Percentiles rank a stretch among this genome's conserved stretches.
These are phyloP conservation scores for Aricia agestis DNA, from an alignment of 1,140 invertebrate species.

Conservation along the genomic window DNA sequence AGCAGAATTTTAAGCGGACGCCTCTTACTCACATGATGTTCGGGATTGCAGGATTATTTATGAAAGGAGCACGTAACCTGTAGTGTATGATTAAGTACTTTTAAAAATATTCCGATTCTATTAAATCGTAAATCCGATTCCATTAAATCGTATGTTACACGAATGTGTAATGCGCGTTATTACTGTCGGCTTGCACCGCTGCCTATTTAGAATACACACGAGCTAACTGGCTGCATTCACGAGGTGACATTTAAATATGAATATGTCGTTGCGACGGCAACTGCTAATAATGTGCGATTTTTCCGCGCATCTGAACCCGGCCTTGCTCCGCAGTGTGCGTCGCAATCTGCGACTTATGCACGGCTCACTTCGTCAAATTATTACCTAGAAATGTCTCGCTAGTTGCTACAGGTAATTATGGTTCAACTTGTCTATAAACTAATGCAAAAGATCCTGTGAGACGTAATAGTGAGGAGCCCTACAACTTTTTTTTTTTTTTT, in stretches of 20 bases:
- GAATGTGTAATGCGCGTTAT: not conserved
- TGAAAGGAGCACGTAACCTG: not conserved
- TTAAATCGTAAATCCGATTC: not conserved
- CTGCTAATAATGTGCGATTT: conserved; percentile 68
- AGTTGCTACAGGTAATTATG: not conserved
- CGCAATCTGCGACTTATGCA: conserved; percentile 36
- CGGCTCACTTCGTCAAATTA: conserved; percentile 37
- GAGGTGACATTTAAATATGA: conserved; percentile 70
- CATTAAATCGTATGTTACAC: not conserved
- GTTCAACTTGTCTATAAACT: not conserved
- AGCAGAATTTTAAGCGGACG: too few relatives aligned
- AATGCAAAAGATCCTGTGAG: too few relatives aligned
- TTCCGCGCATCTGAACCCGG: conserved; percentile 60
- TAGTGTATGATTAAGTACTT: not conserved
- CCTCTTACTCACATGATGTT: too few relatives aligned
- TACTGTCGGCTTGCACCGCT: not conserved
- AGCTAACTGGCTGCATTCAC: conserved; percentile 44
- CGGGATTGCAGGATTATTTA: too few relatives aligned
- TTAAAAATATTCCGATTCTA: not conserved
- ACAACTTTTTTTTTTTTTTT: too few relatives aligned
- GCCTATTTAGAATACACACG: conserved; percentile 37
- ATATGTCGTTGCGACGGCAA: conserved; percentile 54
- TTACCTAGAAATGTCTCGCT: conserved; percentile 19
- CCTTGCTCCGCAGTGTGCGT: conserved; percentile 28
- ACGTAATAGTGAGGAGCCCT: too few relatives aligned